These are phyloP conservation scores for Brachystomella parvula DNA, from an alignment of 1,140 invertebrate species.

Conservation along the genomic window DNA sequence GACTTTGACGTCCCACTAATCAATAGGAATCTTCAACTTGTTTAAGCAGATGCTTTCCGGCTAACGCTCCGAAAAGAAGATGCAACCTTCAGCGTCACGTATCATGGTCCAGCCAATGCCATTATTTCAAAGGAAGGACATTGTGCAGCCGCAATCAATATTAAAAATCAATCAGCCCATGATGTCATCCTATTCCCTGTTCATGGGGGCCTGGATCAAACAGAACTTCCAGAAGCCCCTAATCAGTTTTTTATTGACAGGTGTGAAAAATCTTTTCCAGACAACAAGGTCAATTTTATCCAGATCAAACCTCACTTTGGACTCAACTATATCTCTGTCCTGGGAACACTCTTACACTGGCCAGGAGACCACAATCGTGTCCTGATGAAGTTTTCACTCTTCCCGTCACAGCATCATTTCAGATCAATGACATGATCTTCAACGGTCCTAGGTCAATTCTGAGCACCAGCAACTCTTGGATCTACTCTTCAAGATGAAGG, in stretches of 20 bases:
- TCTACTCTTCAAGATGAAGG: neutral
- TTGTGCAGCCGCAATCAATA: slow-evolving; percentile 16
- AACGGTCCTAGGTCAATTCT: neutral
- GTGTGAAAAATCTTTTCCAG: neutral
- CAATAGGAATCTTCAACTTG: neutral
- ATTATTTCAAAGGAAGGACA: slow-evolving; percentile 6
- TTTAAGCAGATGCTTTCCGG: slow-evolving; percentile 21
- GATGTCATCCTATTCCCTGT: slow-evolving; percentile 20
- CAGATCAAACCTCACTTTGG: neutral
- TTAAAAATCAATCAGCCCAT: neutral
- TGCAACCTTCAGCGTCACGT: slow-evolving; percentile 10
- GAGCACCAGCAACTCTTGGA: neutral
- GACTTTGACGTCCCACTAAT: slow-evolving; percentile 13
- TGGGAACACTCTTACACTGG: neutral
- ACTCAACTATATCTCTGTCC: neutral
- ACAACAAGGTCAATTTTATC: neutral
- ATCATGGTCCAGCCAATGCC: slow-evolving; percentile 14
- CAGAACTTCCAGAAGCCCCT: neutral
- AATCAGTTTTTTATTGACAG: neutral
- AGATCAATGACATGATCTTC: neutral
- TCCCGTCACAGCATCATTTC: neutral
- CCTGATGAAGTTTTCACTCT: neutral
- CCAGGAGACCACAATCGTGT: neutral
- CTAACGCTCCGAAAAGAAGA: neutral
- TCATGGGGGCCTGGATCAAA: neutral